Percentiles rank a stretch among this genome's conserved stretches.
Evolutionary conservation across 2,888 invertebrate species (phyloP).

Genomic region (Agrenia bidenticulata): DNA sequence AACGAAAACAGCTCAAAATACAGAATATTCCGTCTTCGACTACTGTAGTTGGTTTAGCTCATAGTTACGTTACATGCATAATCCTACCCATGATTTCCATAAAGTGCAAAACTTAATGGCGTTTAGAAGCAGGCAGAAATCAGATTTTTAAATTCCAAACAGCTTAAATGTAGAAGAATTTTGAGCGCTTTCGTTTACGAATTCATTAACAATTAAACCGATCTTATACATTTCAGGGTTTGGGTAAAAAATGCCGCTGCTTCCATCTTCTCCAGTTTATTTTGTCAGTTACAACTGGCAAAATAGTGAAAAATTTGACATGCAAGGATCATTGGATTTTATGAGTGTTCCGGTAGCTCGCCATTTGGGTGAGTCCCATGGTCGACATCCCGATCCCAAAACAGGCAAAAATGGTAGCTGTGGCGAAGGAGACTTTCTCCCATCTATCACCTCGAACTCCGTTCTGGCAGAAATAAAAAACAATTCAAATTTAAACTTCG

Average conservation of each 20-base stretch:
- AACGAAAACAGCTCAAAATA: no score
- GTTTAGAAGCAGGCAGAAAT: no score
- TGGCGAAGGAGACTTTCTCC: conserved; percentile 47
- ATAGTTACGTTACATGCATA: no score
- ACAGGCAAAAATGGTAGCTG: conserved; percentile 44
- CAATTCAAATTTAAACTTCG: background rate
- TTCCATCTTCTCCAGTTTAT: no score
- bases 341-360: conserved; percentile 29
- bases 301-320: background rate
- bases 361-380: conserved; percentile 44
- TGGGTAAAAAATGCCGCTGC: background rate
- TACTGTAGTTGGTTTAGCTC: no score
- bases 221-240: background rate
- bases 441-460: conserved; percentile 35
- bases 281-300: no score
- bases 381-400: conserved; percentile 49
- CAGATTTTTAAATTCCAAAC: no score
- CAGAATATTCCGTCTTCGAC: no score
- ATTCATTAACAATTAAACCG: background rate
- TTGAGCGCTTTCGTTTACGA: no score
- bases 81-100: no score
- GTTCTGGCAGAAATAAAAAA: conserved; percentile 23
- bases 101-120: no score
- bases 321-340: conserved; percentile 27
- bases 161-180: no score